Percentiles rank a stretch among this genome's conserved stretches.
These are phyloP conservation scores for Oryzias celebensis DNA, from an alignment of 2,113 vertebrate species.

Conservation along the genomic window DNA sequence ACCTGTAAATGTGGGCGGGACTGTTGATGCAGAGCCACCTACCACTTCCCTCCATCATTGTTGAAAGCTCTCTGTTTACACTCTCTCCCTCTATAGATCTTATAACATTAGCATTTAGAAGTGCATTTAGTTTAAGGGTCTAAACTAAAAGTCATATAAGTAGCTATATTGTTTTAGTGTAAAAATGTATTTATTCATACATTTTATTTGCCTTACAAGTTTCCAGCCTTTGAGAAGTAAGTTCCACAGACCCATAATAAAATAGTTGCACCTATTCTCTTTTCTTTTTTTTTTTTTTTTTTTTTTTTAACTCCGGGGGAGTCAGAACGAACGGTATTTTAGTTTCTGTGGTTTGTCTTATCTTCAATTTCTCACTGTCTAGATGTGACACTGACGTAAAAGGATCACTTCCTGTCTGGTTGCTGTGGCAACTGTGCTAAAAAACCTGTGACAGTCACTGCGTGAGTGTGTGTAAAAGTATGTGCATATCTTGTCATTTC, in stretches of 20 bases:
- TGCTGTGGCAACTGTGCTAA: slow-evolving; percentile 20
- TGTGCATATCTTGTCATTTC: not conserved
- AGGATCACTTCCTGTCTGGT: slow-evolving; percentile 44
- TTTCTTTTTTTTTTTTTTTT: not conserved
- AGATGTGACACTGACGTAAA: slow-evolving; percentile 2
- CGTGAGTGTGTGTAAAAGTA: not conserved
- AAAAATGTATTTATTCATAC: too few relatives aligned
- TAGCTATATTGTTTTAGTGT: too few relatives aligned
- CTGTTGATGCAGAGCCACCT: too few relatives aligned
- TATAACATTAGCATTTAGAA: too few relatives aligned
- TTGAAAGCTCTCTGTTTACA: too few relatives aligned
- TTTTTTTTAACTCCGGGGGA: not conserved
- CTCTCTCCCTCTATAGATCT: too few relatives aligned
- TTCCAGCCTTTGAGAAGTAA: too few relatives aligned
- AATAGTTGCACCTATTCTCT: not conserved
- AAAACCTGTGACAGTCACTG: not conserved
- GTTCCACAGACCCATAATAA: not conserved
- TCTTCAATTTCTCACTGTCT: slow-evolving; percentile 11
- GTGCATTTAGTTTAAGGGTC: too few relatives aligned
- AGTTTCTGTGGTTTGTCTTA: slow-evolving; percentile 14
- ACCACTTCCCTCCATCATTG: too few relatives aligned
- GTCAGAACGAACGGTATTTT: slow-evolving; percentile 12
- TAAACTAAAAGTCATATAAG: too few relatives aligned
- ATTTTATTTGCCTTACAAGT: too few relatives aligned
- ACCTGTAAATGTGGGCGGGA: too few relatives aligned